A percentile compares a stretch with the other conserved stretches of the same genome.
These are phyloP conservation scores for Lepus timidus DNA, from an alignment of 2,113 vertebrate species.

Conservation along the genomic window DNA sequence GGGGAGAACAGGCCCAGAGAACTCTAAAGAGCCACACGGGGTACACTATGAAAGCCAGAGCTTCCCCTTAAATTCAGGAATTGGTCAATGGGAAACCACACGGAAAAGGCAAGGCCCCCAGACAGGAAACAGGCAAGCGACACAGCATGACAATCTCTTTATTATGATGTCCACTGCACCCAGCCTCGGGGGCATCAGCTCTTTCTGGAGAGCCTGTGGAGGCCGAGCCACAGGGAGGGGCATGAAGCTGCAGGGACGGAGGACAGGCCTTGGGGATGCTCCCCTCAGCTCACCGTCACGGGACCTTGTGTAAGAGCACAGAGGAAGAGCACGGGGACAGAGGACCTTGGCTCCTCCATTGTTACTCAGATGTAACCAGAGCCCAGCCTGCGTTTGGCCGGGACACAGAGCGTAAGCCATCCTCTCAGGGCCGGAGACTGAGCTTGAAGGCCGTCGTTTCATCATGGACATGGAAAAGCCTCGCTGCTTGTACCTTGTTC, in stretches of 20 bases:
- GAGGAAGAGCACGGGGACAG: not conserved
- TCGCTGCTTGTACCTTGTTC: not conserved
- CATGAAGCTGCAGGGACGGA: slow-evolving; percentile 64
- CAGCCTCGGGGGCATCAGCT: slow-evolving; percentile 66
- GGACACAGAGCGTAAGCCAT: not conserved
- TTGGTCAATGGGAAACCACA: not conserved
- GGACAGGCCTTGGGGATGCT: slow-evolving; percentile 56
- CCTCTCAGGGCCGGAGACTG: not conserved
- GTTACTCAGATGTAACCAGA: not conserved
- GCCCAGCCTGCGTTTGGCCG: not conserved
- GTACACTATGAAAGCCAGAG: not conserved
- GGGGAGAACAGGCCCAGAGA: not conserved
- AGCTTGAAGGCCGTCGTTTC: slow-evolving; percentile 25
- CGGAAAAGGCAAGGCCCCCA: not conserved
- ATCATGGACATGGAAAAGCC: slow-evolving; percentile 3
- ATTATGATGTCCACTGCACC: slow-evolving; percentile 70
- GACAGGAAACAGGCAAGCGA: slow-evolving; percentile 46
- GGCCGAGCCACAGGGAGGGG: slow-evolving; percentile 43
- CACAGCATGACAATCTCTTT: slow-evolving; percentile 73
- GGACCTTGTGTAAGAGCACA: slow-evolving; percentile 58
- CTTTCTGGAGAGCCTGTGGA: slow-evolving; percentile 33
- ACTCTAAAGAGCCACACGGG: not conserved
- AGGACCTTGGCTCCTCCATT: not conserved
- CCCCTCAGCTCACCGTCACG: slow-evolving; percentile 43
- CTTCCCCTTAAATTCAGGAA: not conserved